Conservation (phyloP, 2,797 vertebrate species). For the Ceryle rudis region DNA sequence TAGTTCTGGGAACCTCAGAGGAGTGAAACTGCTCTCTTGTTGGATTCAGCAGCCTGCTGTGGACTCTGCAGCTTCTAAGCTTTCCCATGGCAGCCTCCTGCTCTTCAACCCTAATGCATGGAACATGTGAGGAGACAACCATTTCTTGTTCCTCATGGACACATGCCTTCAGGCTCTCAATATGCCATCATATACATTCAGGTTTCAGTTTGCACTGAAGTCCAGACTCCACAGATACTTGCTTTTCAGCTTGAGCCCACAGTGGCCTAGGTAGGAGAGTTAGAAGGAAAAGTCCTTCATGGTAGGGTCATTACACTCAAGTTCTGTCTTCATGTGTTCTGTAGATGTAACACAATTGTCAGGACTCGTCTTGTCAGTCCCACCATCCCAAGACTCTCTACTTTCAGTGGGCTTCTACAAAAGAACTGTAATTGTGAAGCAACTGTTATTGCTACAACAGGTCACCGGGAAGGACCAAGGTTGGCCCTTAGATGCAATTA, state of each 20-base stretch:
- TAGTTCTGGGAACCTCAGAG: not conserved
- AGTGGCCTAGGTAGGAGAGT: rapidly evolving
- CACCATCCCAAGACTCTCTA: not conserved
- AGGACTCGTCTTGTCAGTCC: not conserved
- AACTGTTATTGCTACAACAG: not conserved
- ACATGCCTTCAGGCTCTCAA: not conserved
- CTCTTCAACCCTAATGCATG: not conserved
- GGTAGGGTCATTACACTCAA: not conserved
- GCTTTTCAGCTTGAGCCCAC: not conserved
- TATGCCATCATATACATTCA: not conserved
- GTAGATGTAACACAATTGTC: rapidly evolving
- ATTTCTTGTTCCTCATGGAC: not conserved
- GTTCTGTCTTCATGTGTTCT: not conserved
- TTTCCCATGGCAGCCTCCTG: not conserved
- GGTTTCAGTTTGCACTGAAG: not conserved
- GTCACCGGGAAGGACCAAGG: not conserved
- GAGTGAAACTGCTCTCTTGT: not conserved
- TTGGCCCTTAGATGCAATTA: not conserved
- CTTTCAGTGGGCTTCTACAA: not conserved
- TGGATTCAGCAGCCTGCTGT: not conserved
- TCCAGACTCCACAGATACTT: not conserved
- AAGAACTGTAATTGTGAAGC: not conserved
- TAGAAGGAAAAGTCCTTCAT: not conserved
- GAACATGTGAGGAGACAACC: not conserved
- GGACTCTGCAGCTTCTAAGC: not conserved